Conservation (phyloP, 2,888 invertebrate species). For the Limenitis arthemis region DNA sequence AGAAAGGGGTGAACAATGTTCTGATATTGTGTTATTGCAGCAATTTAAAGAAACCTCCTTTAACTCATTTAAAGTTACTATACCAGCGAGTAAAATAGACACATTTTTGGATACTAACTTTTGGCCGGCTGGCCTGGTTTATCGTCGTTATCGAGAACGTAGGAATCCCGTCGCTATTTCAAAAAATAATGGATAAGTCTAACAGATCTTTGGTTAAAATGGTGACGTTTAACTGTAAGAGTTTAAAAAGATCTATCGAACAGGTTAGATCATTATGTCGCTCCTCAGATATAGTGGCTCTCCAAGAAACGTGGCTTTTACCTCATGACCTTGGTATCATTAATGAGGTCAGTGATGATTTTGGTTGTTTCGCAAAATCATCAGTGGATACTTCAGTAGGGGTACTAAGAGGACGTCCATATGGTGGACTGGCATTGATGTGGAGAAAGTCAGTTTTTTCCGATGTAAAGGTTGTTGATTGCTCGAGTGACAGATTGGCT, state of each 20-base stretch:
- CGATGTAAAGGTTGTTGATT: conserved; percentile 7
- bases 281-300: not conserved
- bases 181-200: not conserved
- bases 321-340: not conserved
- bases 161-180: not conserved
- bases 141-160: not conserved
- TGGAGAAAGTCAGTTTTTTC: conserved; percentile 10
- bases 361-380: conserved; percentile 9
- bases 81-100: not conserved
- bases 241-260: not conserved
- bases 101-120: not conserved
- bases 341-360: conserved; percentile 1
- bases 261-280: not conserved
- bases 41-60: conserved; percentile 1
- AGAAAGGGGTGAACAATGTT: not conserved
- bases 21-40: not conserved
- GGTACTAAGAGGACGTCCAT: conserved; percentile 7
- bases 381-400: conserved; percentile 9
- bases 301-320: not conserved
- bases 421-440: conserved; percentile 12
- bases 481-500: not conserved
- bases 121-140: not conserved
- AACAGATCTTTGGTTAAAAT: not conserved
- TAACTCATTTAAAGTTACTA: not conserved
- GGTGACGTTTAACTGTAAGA: not conserved